phyloP scores from a whole-genome alignment of 2,888 invertebrate genomes.

The Chaetogeoica ovagalla region DNA sequence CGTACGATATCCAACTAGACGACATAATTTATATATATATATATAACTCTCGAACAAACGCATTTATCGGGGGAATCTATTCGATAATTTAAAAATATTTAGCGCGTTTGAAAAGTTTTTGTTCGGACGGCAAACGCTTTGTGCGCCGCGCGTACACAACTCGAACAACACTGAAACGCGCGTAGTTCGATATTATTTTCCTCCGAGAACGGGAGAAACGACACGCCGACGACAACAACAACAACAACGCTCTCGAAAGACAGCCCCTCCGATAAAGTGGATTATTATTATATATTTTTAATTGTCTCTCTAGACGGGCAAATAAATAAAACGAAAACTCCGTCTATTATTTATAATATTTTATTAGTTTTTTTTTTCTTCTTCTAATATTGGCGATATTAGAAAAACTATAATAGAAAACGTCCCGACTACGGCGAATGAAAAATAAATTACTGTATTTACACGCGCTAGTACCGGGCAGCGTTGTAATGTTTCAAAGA shows the following conservation, averaged over 20 bases:
- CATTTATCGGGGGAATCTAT: neutral
- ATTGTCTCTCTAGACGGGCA: slow-evolving; percentile 7
- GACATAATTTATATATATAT: too few species aligned
- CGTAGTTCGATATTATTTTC: slow-evolving; percentile 22
- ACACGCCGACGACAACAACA: neutral
- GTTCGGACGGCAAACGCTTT: neutral
- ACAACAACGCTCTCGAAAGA: neutral
- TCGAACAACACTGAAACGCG: neutral
- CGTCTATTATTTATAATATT: too few species aligned
- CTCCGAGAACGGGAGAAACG: neutral
- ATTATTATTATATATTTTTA: slow-evolving; percentile 9
- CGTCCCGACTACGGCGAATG: too few species aligned
- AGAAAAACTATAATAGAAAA: neutral
- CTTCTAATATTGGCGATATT: neutral
- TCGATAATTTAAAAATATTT: slow-evolving; percentile 2
- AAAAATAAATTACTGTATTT: neutral
- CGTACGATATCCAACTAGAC: too few species aligned
- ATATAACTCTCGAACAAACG: neutral
- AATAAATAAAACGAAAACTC: slow-evolving; percentile 2
- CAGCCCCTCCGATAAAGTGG: neutral
- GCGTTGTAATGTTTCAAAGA: neutral
- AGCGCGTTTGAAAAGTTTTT: neutral
- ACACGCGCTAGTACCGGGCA: too few species aligned
- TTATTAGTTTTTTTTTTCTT: too few species aligned
- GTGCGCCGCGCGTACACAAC: neutral